Conservation (phyloP, 2,888 invertebrate species). For the Lithophane socia region DNA sequence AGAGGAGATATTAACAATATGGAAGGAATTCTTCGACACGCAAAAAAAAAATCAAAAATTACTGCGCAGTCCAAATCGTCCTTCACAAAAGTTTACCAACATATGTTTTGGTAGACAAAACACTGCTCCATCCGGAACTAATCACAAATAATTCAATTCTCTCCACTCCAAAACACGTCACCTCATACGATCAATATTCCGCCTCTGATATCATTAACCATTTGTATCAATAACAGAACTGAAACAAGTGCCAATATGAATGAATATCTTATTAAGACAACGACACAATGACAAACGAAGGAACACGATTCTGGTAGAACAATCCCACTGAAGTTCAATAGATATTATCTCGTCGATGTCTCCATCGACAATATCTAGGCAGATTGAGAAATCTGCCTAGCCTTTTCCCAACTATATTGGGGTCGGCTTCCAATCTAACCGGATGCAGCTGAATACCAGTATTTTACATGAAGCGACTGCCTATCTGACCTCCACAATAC, state of each 20-base stretch:
- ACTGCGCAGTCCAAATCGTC: slow-evolving; percentile 1
- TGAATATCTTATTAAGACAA: slow-evolving; percentile 6
- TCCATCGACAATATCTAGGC: too few species aligned
- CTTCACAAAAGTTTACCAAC: slow-evolving; percentile 9
- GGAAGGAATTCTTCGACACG: neutral
- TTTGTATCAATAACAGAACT: slow-evolving; percentile 44
- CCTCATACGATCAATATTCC: slow-evolving; percentile 10
- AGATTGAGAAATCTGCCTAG: too few species aligned
- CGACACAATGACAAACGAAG: too few species aligned
- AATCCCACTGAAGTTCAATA: neutral
- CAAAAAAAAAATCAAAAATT: neutral
- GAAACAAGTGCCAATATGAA: slow-evolving; percentile 10
- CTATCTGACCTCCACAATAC: too few species aligned
- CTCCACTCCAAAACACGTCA: slow-evolving; percentile 29
- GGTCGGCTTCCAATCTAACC: too few species aligned
- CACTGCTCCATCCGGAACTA: slow-evolving; percentile 3
- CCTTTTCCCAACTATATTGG: too few species aligned
- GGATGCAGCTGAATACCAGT: too few species aligned
- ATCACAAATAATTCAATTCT: slow-evolving; percentile 42
- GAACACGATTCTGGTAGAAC: neutral
- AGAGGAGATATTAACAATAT: neutral
- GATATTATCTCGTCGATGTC: too few species aligned
- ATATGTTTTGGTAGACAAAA: slow-evolving; percentile 10
- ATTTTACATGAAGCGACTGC: too few species aligned
- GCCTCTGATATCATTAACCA: slow-evolving; percentile 25